Percentiles rank a stretch among this genome's conserved stretches.
phyloP scores from a whole-genome alignment of 2,888 invertebrate genomes.

The Meta bourneti region DNA sequence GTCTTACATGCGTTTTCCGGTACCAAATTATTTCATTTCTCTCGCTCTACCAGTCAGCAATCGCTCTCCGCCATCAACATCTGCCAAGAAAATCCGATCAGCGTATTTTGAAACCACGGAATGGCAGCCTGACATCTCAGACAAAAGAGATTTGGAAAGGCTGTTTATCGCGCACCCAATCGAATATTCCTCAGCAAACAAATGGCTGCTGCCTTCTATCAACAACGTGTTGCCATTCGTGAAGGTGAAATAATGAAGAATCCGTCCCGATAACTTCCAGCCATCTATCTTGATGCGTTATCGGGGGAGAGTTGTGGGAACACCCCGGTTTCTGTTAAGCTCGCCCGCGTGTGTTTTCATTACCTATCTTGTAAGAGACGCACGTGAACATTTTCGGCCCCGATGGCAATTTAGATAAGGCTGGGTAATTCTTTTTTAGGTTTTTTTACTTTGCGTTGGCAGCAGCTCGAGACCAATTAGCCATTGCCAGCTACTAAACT shows the following conservation, averaged over 20 bases:
- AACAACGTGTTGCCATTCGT: slow-evolving; percentile 61
- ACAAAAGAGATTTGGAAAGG: slow-evolving; percentile 1
- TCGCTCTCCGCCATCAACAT: background rate
- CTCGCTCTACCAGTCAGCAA: background rate
- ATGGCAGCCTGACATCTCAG: slow-evolving; percentile 1
- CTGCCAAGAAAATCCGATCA: slow-evolving; percentile 12
- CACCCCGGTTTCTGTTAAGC: slow-evolving; percentile 46
- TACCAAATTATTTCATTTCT: slow-evolving; percentile 10
- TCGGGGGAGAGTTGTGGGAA: slow-evolving; percentile 18
- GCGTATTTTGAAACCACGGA: slow-evolving; percentile 4
- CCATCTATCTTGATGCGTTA: slow-evolving; percentile 61
- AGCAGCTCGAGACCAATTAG: slow-evolving; percentile 67
- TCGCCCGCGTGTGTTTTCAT: slow-evolving; percentile 49
- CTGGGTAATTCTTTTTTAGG: slow-evolving; percentile 29
- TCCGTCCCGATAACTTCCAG: slow-evolving; percentile 50
- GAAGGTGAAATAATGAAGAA: slow-evolving; percentile 74
- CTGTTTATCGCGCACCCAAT: slow-evolving; percentile 41
- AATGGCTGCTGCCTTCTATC: slow-evolving; percentile 44
- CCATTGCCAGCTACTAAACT: slow-evolving; percentile 60
- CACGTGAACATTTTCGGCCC: slow-evolving; percentile 67
- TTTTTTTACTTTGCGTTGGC: slow-evolving; percentile 68
- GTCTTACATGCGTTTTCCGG: background rate
- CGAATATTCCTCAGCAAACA: slow-evolving; percentile 27
- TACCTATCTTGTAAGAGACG: slow-evolving; percentile 58
- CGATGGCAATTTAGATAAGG: slow-evolving; percentile 74